Conservation (phyloP, 2,113 vertebrate species). For the Sturnira hondurensis region DNA sequence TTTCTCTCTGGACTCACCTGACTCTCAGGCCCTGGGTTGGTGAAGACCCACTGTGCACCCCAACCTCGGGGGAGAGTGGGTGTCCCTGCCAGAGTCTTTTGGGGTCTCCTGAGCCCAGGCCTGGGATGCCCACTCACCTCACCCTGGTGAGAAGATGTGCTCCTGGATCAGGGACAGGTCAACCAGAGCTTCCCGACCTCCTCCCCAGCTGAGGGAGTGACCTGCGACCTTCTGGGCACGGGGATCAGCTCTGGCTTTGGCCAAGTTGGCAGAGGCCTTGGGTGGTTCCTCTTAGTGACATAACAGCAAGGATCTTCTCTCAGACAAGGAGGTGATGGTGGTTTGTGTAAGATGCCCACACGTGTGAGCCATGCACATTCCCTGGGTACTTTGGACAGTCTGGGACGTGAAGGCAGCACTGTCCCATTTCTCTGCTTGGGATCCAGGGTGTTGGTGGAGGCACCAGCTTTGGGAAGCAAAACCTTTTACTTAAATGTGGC, state of each 20-base stretch:
- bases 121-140: background rate
- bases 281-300: background rate
- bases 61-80: background rate
- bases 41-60: background rate
- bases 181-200: accelerated
- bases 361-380: background rate
- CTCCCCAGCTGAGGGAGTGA: too few relatives aligned
- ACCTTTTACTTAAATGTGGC: background rate
- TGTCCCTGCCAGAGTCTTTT: background rate
- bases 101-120: background rate
- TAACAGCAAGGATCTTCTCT: background rate
- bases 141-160: background rate
- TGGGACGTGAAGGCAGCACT: background rate
- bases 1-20: background rate
- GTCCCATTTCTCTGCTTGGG: background rate
- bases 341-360: background rate
- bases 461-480: background rate
- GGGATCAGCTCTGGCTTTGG: background rate
- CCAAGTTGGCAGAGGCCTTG: background rate
- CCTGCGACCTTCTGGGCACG: accelerated
- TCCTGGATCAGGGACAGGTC: background rate
- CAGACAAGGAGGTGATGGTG: background rate
- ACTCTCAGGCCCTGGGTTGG: background rate
- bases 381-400: background rate
- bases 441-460: background rate